Evolutionary conservation across 2,797 vertebrate species (phyloP), one percentile per base, ranked within the genome.

Genomic region (Nothura maculosa): DNA sequence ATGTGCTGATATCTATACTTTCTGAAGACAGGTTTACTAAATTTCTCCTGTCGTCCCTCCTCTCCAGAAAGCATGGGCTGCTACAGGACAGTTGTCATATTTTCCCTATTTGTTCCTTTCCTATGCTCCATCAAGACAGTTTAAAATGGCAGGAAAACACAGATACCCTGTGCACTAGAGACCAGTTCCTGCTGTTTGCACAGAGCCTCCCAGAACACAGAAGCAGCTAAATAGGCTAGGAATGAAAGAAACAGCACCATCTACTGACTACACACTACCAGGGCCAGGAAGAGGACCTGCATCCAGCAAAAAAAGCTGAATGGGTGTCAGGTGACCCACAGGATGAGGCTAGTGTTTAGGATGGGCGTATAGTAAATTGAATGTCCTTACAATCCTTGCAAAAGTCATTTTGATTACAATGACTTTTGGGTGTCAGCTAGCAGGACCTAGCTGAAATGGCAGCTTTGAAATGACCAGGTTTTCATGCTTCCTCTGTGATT

Each of bases 191-290:
- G 30, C 38, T 24, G 8, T 10, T 32, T 40, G n/a, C 60, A 38
- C 48, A 24, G 47, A 54, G 28, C n/a, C 25, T 74, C 52, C 34
- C 36, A 20, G 47, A 68, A 50, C 54, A 3, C 22, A n/a, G 16
- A 24, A 2, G 12, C 10, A 62, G 75, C 66, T 57, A 76, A 50
- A 27, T 36, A 48, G 42, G 20, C 72, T 47, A n/a, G 48, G 72
- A 85, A 27, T 6, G 91, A 92, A 86, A 92, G 83, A 87, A 95
- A 96, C 83, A 97, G 95, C 87, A 85, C 96, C 96, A 97, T 87
- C 95, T 97, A 62, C 87, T 92, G 96, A 85, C 88, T 55, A 61
- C 80, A 76, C 22, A 32, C 8, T 40, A 48, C 22, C 25, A 73
- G 64, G n/a, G 11, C 32, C n/a, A 62, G 75, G 28, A 16, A 64